phyloP scores from a whole-genome alignment of 1,140 invertebrate species.

The Popillia japonica region DNA sequence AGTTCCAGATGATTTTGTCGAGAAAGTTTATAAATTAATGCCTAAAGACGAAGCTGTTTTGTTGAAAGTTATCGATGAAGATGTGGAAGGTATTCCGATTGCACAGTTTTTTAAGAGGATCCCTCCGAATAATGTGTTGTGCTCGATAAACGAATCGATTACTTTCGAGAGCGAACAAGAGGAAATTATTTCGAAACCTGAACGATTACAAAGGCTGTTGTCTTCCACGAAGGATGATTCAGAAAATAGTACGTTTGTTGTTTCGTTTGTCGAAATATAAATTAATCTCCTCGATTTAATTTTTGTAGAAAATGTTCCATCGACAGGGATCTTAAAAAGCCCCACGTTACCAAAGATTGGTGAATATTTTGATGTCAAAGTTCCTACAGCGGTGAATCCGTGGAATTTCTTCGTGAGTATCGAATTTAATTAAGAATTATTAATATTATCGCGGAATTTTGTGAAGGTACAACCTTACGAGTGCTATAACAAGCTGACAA shows the following conservation, averaged over 20 bases:
- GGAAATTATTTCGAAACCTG: not conserved
- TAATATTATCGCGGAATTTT: not conserved
- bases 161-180: slow-evolving; percentile 59
- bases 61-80: slow-evolving; percentile 57
- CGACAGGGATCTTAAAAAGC: slow-evolving; percentile 47
- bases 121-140: slow-evolving; percentile 64
- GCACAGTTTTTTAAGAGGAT: slow-evolving; percentile 71
- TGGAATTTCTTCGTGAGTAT: slow-evolving; percentile 57
- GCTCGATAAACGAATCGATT: slow-evolving; percentile 70
- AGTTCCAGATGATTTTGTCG: slow-evolving; percentile 61
- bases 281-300: slow-evolving; percentile 27
- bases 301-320: slow-evolving; percentile 51
- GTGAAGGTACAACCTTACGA: slow-evolving; percentile 54
- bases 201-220: slow-evolving; percentile 33
- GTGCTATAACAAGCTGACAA: slow-evolving; percentile 44
- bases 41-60: slow-evolving; percentile 61
- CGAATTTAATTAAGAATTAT: not conserved
- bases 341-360: slow-evolving; percentile 48
- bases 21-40: slow-evolving; percentile 61
- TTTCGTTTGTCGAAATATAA: not conserved
- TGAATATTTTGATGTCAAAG: slow-evolving; percentile 53
- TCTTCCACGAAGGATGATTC: slow-evolving; percentile 28
- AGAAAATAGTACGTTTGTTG: not conserved
- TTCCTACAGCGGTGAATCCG: slow-evolving; percentile 57
- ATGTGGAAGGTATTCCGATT: slow-evolving; percentile 53